Base-by-base conservation (phyloP, 1,140 invertebrate genomes). In the Philaenus spumarius region DNA sequence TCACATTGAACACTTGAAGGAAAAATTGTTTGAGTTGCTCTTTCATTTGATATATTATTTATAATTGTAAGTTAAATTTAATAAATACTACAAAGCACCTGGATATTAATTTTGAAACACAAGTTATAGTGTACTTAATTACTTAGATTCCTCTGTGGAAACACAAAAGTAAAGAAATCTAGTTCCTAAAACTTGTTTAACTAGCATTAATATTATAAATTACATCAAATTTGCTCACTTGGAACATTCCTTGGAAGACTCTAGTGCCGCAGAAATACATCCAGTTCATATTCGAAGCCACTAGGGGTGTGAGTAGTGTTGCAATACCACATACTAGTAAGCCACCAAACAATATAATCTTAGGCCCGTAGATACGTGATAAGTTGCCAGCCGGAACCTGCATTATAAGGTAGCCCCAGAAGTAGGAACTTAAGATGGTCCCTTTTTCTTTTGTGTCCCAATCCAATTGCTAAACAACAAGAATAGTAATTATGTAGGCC, bases 201-300 rank as follows among this genome's bases (percentile, higher is more conserved):
- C n/a, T n/a, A n/a, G n/a, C n/a, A n/a, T n/a, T n/a, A n/a, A n/a
- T n/a, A n/a, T n/a, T n/a, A n/a, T n/a, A n/a, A n/a, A n/a, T n/a
- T n/a, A n/a, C n/a, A n/a, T n/a, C n/a, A 42, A 42, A 42, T 17
- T 20, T 42, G 3, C n/a, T 17, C n/a, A 55, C 53, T 30, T 55
- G 53, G 15, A 26, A 23, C 15, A 82, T 58, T 15, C 80, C 80
- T 65, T 79, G 76, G 12, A 80, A 46, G 11, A 82, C 69, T 30
- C 81, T 61, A 12, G 82, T 74, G 65, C 70, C 69, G 67, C 78
- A 78, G 53, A 87, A 68, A 56, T 78, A 73, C 68, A 81, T 68
- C 80, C 82, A 85, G n/a, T 78, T 81, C 1, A 82, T 70, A 45
- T 71, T 65, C 67, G 63, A 30, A 0, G 75, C 72, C 1, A 69